Conservation (phyloP, 2,797 vertebrate species). For the Streptopelia turtur region DNA sequence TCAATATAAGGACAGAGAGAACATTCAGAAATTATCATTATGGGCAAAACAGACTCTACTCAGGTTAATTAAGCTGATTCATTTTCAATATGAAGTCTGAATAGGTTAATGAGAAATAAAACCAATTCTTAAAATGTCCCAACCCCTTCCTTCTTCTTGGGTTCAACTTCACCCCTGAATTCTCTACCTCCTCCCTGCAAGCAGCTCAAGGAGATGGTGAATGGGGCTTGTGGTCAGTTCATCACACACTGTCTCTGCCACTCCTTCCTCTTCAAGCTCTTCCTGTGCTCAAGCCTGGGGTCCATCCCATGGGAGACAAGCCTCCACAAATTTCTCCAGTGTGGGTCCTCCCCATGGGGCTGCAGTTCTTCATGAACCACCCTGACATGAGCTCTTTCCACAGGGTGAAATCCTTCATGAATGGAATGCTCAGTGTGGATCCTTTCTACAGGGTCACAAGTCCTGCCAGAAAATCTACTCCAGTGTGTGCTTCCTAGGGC, state of each 20-base stretch:
- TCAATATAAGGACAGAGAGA: not conserved
- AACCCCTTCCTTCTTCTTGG: not conserved
- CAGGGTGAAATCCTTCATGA: not conserved
- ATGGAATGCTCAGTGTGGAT: not conserved
- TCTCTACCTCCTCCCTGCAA: fast-evolving
- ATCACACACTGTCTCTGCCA: not conserved
- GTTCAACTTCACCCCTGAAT: not conserved
- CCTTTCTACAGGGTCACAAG: not conserved
- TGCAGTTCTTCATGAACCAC: not conserved
- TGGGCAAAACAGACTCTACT: not conserved
- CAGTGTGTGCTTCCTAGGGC: fast-evolving
- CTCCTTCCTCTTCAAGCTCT: not conserved
- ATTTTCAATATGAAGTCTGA: not conserved
- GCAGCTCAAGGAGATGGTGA: fast-evolving
- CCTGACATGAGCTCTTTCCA: not conserved
- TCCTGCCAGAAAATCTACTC: not conserved
- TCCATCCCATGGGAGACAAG: not conserved
- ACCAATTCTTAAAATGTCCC: not conserved
- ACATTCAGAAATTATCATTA: not conserved
- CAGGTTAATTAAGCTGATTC: not conserved
- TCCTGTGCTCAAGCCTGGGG: not conserved
- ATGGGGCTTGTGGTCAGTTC: not conserved
- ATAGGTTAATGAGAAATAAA: not conserved
- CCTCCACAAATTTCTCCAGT: fast-evolving
- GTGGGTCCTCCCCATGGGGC: fast-evolving